Evolutionary conservation across 2,797 vertebrate genomes (phyloP), one percentile per base, ranked within the genome.

Genomic region (Myotis vivesi): DNA sequence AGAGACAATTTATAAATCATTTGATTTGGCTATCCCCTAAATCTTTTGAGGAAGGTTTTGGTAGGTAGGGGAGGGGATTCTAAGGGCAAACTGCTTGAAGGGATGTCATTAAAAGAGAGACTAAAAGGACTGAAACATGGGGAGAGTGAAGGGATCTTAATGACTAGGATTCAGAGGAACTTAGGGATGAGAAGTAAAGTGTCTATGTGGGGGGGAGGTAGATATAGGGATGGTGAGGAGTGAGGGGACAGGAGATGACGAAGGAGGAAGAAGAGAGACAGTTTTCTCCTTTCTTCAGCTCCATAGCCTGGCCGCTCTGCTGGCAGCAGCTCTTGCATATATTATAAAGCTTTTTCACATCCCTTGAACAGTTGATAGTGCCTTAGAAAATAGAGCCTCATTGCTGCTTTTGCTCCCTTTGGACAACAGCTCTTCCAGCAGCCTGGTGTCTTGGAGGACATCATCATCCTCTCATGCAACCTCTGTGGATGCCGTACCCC

Each of bases 331-430:
- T 30, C 33, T 66, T 55, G 30, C 3, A 0, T 15, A 2, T 22
- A 10, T 30, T 44, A n/a, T 8, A 81, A 28, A 7, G 25, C 36
- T 17, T 71, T 36, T 53, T 16, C 55, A 51, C 90, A 95, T 84
- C 99, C 99, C 98, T 99, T 99, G 38, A 99, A 98, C 96, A 98
- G 98, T 97, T 98, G 98, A 97, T 98, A 98, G 96, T 99, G 98
- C 94, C 98, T 96, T 99, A 99, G 96, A 99, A 99, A 76, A 99
- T 81, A 88, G 97, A 99, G 97, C 99, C 98, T n/a, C 98, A 97
- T 41, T 98, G 98, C 81, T 99, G 98, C 0, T 99, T 98, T 99
- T 99, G 5, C 97, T 97, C 49, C 98, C 96, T 96, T 98, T 98
- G 10, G 98, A 97, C 92, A 98, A 97, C 53, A 99, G 98, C 46